Base-by-base conservation (phyloP, 2,797 vertebrate species). In the Scyliorhinus canicula region DNA sequence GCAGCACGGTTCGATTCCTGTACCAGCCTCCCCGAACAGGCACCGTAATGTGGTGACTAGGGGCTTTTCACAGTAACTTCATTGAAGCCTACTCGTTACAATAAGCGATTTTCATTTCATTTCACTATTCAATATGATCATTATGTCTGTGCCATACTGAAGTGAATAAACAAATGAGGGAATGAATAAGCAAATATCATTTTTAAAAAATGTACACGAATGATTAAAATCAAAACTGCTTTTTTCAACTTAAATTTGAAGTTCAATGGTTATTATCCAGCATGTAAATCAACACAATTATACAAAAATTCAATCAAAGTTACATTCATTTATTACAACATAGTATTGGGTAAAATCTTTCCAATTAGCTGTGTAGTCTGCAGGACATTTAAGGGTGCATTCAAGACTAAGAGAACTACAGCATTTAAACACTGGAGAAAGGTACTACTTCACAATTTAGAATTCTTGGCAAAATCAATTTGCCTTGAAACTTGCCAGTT, bases 231-330 rank as follows among this genome's bases (percentile, higher is more conserved):
- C 28, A 71, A 11, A 31, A 4, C 44, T 55, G 31, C 31, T 52
- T 94, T 60, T 35, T 69, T 47, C 71, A 55, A 6, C 67, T 69
- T 69, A 71, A 55, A 52, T 74, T 50, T n/a, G 28, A 74, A 74
- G 71, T 74, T 74, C 74, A 94, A 94, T 71, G 47, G 93, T 71
- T 94, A n/a, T 94, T 14, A 94, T 71, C 44, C 50, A 16, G 40
- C 50, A n/a, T 47, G n/a, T 55, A 52, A 74, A 74, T 28, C 69
- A 52, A 74, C 31, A 50, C 67, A 94, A 35, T 94, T 52, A 50
- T 74, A 65, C 71, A 74, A 94, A 47, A 69, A 52, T 35, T 44
- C 26, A 52, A 11, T 21, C 12, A 71, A 94, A 52, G 67, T 94
- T 69, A 3, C 28, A 74, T 52, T n/a, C 6, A 35, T 71, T 94